Evolutionary conservation across 1,140 invertebrate species (phyloP), one percentile per base, ranked within the genome.

Genomic region (Drosophila virilis): DNA sequence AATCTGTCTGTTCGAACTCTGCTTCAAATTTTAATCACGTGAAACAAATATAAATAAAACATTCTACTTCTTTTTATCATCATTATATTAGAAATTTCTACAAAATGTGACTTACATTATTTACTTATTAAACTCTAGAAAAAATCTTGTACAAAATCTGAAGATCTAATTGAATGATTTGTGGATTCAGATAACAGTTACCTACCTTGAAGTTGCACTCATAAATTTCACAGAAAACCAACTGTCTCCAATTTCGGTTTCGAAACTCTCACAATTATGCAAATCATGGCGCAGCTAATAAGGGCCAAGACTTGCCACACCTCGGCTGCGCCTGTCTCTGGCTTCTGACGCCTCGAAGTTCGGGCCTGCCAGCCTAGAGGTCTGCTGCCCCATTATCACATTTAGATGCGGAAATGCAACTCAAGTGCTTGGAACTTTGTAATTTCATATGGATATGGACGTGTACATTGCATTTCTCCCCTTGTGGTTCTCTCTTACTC

Each of bases 381-480:
- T 10, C 12, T 54, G 65, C 12, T 54, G 65, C 35, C 54, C 52
- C 59, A 74, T 65, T 59, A 70, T 55, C 72, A 74, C 65, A 69
- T 74, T 70, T 46, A 74, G 61, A 43, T 71, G 61, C 73, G 73
- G 74, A 78, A 78, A 76, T 72, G 57, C 74, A 78, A 77, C 71
- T 86, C 71, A 86, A 86, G 83, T 88, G 83, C 65, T 73, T 76
- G 17, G 54, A 54, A 38, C 57, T 55, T 51, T 78, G 80, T 84
- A 84, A 84, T 89, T 78, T 60, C 77, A 89, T 89, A 74, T 84
- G 77, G 28, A 52, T 37, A 37, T 64, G 61, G 46, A 45, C 48
- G 38, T 55, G 10, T 58, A 69, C 50, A 83, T 68, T 59, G 69
- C 65, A 83, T 61, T 73, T 67, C 65, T 61, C 75, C 80, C 62